Evolutionary conservation across 1,140 invertebrate species (phyloP), one percentile per base, ranked within the genome.

Genomic region (Gonioctena quinquepunctata): DNA sequence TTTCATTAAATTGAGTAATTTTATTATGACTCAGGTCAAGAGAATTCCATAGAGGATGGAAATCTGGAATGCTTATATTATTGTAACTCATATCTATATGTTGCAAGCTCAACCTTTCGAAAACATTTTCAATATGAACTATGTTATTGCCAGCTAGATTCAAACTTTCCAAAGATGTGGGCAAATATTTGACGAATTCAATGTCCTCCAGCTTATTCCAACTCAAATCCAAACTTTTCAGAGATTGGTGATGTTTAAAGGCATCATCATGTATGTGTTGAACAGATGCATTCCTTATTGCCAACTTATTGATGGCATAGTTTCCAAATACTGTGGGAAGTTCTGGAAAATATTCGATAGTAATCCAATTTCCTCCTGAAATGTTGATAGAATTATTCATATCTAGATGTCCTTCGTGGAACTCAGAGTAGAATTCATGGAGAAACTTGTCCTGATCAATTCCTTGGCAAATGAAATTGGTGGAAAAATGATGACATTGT

Each of bases 1-100:
- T 42, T 42, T 42, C 33, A 4, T 42, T 42, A n/a, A n/a, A 42
- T 42, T 42, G 11, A 13, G 22, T 23, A 22, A 57, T 62, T 16
- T 26, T 21, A n/a, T 62, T 62, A 26, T 16, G n/a, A 21, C 60
- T 62, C 4, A 62, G 33, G 28, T 62, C 25, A 13, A 62, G 33
- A 0, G 33, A 3, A 42, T 2, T n/a, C 33, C 33, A 4, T 42
- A n/a, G n/a, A n/a, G n/a, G n/a, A n/a, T n/a, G n/a, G 13, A 42
- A 42, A 42, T 42, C 16, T 1, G 16, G 16, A 42, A 4, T 4
- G 16, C 2, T 8, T 42, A 42, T 3, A 13, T 3, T n/a, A 42
- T 42, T 42, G 5, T 42, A 11, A 42, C 33, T 42, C 33, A 42
- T 42, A 42, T 42, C 33, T 42, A 42, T 13, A n/a, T n/a, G 0